These are phyloP conservation scores for Colostygia pectinataria DNA, from an alignment of 2,888 invertebrate genomes.

Conservation along the genomic window DNA sequence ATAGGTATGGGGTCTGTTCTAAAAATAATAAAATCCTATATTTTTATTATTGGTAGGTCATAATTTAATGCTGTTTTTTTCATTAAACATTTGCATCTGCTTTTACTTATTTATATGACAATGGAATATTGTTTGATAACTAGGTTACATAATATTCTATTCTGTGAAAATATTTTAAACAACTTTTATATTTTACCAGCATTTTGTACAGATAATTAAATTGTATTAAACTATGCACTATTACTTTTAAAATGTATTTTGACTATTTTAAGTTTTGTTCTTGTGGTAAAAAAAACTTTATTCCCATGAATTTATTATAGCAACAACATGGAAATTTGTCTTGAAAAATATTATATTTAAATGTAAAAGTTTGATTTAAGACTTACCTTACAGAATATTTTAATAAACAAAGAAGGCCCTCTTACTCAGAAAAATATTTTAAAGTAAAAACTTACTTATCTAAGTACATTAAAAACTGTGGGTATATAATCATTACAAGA, in stretches of 20 bases:
- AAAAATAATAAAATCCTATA: slow-evolving; percentile 62
- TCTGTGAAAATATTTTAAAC: slow-evolving; percentile 80
- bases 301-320: slow-evolving; percentile 41
- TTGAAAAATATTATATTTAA: slow-evolving; percentile 32
- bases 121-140: slow-evolving; percentile 82
- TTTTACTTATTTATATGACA: slow-evolving; percentile 82
- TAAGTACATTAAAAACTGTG: slow-evolving; percentile 9
- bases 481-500: slow-evolving; percentile 15
- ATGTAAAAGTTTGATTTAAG: slow-evolving; percentile 34
- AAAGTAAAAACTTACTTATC: slow-evolving; percentile 23
- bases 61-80: slow-evolving; percentile 82
- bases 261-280: slow-evolving; percentile 41
- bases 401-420: slow-evolving; percentile 25
- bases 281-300: slow-evolving; percentile 52
- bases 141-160: slow-evolving; percentile 72
- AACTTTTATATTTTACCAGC: slow-evolving; percentile 81
- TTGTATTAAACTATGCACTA: slow-evolving; percentile 61
- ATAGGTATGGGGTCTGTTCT: neutral
- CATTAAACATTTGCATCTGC: slow-evolving; percentile 78
- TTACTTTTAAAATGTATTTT: slow-evolving; percentile 53
- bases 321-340: slow-evolving; percentile 32
- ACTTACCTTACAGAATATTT: slow-evolving; percentile 15
- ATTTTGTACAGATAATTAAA: slow-evolving; percentile 65
- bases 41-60: slow-evolving; percentile 80
- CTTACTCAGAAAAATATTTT: slow-evolving; percentile 30